A percentile compares a stretch with the other conserved stretches of the same genome.
These are phyloP conservation scores for Cariama cristata DNA, from an alignment of 2,113 vertebrate genomes.

Conservation along the genomic window DNA sequence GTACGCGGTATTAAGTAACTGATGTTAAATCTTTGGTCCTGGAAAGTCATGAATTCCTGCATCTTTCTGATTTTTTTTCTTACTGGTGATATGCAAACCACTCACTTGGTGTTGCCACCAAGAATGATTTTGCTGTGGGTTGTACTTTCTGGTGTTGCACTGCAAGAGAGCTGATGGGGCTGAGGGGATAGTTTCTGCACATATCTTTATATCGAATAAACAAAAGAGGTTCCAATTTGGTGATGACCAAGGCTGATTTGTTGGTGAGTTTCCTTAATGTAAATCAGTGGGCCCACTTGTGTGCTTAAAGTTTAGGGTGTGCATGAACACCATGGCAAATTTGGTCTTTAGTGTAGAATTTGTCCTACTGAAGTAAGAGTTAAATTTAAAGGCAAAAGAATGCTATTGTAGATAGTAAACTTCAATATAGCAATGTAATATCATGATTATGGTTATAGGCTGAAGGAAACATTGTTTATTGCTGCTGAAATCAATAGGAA, in stretches of 20 bases:
- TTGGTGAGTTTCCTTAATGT: background rate
- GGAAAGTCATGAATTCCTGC: background rate
- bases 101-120: background rate
- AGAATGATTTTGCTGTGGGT: background rate
- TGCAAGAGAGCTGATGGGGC: background rate
- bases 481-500: background rate
- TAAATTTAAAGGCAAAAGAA: background rate
- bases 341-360: background rate
- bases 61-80: background rate
- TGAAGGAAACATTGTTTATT: background rate
- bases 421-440: background rate
- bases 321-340: background rate
- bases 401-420: background rate
- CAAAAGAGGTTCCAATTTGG: background rate
- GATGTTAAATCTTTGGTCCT: background rate
- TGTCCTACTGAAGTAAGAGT: background rate
- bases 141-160: background rate
- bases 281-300: background rate
- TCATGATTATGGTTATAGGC: background rate
- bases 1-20: background rate
- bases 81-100: background rate
- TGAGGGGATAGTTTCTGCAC: background rate
- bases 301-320: background rate
- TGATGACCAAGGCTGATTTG: background rate
- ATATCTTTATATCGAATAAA: background rate